Evolutionary conservation across 2,888 invertebrate genomes (phyloP).

Genomic region (Hesperia comma): DNA sequence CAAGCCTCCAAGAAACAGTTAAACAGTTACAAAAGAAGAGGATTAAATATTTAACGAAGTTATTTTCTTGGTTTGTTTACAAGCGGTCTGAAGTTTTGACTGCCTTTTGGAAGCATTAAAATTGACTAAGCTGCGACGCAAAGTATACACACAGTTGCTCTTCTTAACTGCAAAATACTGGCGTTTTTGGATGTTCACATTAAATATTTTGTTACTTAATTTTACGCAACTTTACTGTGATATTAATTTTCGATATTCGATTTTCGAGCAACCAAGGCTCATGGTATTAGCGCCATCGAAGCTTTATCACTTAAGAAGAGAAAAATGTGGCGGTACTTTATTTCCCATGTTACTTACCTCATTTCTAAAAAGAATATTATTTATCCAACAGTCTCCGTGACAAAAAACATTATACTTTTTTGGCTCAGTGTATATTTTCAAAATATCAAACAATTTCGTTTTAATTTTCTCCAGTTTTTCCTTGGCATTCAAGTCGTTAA

Average conservation of each 20-base stretch:
- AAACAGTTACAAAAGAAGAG: conserved; percentile 26
- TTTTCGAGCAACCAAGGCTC: too few relatives aligned
- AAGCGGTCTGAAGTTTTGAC: conserved; percentile 12
- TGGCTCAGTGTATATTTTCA: conserved; percentile 59
- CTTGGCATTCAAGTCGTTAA: conserved; percentile 55
- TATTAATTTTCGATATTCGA: too few relatives aligned
- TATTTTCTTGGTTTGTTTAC: conserved; percentile 15
- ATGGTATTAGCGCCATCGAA: too few relatives aligned
- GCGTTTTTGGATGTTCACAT: too few relatives aligned
- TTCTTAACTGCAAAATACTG: neutral
- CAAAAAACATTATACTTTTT: conserved; percentile 64
- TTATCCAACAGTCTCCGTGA: conserved; percentile 76
- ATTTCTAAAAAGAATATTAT: conserved; percentile 64
- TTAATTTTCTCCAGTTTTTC: conserved; percentile 55
- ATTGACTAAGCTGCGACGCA: neutral
- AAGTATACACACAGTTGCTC: neutral
- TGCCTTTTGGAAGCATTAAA: neutral
- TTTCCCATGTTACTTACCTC: conserved; percentile 49
- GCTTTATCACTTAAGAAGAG: too few relatives aligned
- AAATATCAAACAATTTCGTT: conserved; percentile 56
- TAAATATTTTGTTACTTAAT: too few relatives aligned
- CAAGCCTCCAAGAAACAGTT: conserved; percentile 27
- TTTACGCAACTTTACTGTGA: too few relatives aligned
- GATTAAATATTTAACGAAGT: conserved; percentile 31
- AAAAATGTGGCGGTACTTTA: too few relatives aligned